Conservation (phyloP, 92 coral and sea anemone species). For the Zoanthus sociatus region DNA sequence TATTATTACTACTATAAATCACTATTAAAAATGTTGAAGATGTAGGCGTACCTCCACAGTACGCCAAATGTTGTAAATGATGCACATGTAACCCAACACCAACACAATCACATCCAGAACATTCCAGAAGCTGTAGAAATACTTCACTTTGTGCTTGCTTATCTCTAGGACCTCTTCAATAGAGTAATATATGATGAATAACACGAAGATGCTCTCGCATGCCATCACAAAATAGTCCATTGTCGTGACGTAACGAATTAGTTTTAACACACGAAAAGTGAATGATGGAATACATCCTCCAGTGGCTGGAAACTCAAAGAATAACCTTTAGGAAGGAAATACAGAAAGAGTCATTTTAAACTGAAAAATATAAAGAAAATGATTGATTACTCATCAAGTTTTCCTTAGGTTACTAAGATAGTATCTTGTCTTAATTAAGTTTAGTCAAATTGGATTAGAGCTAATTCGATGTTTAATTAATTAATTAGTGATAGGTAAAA, state of each 20-base stretch:
- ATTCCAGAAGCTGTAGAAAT: slow-evolving; percentile 99
- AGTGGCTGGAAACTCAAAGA: slow-evolving; percentile 98
- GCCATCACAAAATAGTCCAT: slow-evolving; percentile 99
- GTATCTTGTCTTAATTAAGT: too few relatives aligned
- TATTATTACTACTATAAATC: too few relatives aligned
- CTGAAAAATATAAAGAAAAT: too few relatives aligned
- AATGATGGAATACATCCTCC: slow-evolving; percentile 97
- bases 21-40: neutral
- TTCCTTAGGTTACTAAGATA: too few relatives aligned
- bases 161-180: slow-evolving; percentile 94
- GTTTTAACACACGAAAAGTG: slow-evolving; percentile 91
- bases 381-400: too few relatives aligned
- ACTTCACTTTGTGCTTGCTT: slow-evolving; percentile 92
- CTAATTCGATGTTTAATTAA: too few relatives aligned
- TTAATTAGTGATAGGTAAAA: too few relatives aligned
- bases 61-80: slow-evolving; percentile 89
- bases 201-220: slow-evolving; percentile 94
- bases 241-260: slow-evolving; percentile 93
- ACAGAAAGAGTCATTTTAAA: neutral
- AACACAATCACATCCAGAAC: slow-evolving; percentile 93
- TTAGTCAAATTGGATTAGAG: too few relatives aligned
- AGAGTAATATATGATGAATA: slow-evolving; percentile 95
- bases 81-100: slow-evolving; percentile 93
- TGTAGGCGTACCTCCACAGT: slow-evolving; percentile 65
- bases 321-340: slow-evolving; percentile 60